A percentile compares a stretch with the other conserved stretches of the same genome.
Conservation (phyloP, 2,888 invertebrate species). For the Eupithecia pulchellata region DNA sequence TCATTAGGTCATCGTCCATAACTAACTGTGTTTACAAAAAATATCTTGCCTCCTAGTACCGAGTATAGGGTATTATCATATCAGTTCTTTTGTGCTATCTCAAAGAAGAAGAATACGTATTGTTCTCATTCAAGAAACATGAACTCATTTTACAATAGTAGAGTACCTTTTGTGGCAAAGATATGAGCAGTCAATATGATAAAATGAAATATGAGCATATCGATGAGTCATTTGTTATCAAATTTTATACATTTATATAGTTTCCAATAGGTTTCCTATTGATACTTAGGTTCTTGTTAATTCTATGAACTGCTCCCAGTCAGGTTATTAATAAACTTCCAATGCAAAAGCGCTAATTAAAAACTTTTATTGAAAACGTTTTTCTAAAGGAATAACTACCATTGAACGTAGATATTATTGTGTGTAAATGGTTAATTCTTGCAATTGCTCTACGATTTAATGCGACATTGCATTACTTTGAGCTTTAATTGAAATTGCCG, state of each 20-base stretch:
- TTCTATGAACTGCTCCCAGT: neutral
- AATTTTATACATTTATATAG: neutral
- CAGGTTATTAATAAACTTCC: neutral
- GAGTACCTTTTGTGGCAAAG: neutral
- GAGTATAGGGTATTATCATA: neutral
- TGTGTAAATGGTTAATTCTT: too few species aligned
- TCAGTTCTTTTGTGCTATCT: conserved; percentile 2
- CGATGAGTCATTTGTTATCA: neutral
- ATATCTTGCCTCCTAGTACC: neutral
- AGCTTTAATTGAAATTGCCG: too few species aligned
- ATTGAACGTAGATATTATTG: neutral
- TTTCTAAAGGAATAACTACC: neutral
- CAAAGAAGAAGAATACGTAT: conserved; percentile 3
- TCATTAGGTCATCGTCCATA: neutral
- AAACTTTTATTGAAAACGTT: neutral
- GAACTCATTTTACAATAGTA: conserved; percentile 10
- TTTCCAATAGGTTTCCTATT: neutral
- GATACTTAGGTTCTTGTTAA: neutral
- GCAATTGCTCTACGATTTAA: neutral
- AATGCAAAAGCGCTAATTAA: neutral
- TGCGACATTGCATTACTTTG: neutral
- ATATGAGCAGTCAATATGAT: neutral
- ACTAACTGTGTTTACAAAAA: neutral
- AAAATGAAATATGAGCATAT: neutral
- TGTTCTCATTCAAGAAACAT: conserved; percentile 8